Evolutionary conservation across 2,113 vertebrate species (phyloP), one percentile per base, ranked within the genome.

Genomic region (Strix uralensis): DNA sequence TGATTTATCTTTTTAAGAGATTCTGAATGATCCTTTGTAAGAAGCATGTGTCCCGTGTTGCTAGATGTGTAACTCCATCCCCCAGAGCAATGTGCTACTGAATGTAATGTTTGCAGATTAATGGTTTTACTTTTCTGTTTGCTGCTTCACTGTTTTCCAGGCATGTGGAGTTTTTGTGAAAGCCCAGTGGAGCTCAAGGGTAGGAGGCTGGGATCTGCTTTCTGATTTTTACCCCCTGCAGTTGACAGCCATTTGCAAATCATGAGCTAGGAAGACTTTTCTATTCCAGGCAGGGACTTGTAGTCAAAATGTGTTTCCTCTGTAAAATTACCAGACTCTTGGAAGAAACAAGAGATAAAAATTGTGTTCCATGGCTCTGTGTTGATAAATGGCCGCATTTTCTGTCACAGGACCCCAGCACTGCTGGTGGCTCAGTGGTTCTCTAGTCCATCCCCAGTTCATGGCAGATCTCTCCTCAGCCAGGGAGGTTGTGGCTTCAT

Each of bases 351-450:
- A 36, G 49, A 44, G 11, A 30, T 81, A 22, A 54, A 57, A 34
- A 49, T 9, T 16, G 9, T 75, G 16, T 82, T 82, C 36, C 12
- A 1, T 40, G 51, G 46, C 15, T 70, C 30, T 0, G 0, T 21
- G 18, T 30, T 3, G 7, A 63, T 65, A 16, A 82, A 69, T 1
- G 1, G 16, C 30, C 6, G 1, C n/a, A 16, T 3, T 27, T 84
- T 84, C 26, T 10, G 57, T 23, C n/a, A 18, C 16, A 6, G 1
- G 14, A 46, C 17, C 7, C 12, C n/a, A n/a, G 8, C 8, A 7
- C 46, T 36, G 1, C 5, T 0, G 1, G 30, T 71, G 30, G 30
- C 23, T 70, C 40, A 21, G 27, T 3, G 2, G 30, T n/a, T 85
- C 51, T 66, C n/a, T 32, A 19, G 42, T 58, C 70, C 27, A 34